phyloP scores from a whole-genome alignment of 1,140 invertebrate genomes.

The Ceratina japonica region DNA sequence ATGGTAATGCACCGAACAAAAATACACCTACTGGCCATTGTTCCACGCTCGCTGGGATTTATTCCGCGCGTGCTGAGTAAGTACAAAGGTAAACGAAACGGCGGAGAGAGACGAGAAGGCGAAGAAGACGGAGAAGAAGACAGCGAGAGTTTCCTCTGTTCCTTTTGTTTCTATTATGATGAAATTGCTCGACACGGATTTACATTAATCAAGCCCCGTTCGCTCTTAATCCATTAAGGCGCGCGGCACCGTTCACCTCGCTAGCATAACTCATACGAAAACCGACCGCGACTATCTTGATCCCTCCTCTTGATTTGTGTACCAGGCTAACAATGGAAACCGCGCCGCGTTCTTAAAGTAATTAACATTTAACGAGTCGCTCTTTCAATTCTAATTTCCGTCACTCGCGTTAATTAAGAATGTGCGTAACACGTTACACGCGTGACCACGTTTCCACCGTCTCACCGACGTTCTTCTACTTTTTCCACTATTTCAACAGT shows the following conservation, averaged over 20 bases:
- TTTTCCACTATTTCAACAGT: no score
- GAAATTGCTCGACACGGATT: constrained; percentile 29
- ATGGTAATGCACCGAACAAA: constrained; percentile 63
- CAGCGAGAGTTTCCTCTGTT: constrained; percentile 14
- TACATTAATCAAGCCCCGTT: constrained; percentile 13
- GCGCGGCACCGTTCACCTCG: no score
- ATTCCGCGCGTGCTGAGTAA: constrained; percentile 36
- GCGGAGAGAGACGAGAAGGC: neutral
- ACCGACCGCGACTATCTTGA: no score
- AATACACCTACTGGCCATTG: constrained; percentile 63
- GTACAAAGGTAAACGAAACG: constrained; percentile 30
- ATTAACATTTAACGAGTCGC: constrained; percentile 19
- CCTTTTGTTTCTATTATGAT: constrained; percentile 20
- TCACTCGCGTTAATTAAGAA: neutral
- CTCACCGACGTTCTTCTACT: no score
- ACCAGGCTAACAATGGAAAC: neutral
- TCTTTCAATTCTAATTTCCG: constrained; percentile 4
- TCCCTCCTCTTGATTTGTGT: neutral
- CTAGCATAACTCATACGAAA: neutral
- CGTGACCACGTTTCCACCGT: no score
- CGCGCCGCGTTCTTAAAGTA: neutral
- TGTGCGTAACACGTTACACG: neutral
- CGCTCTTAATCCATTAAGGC: constrained; percentile 1
- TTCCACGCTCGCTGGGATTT: constrained; percentile 53
- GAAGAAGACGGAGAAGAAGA: constrained; percentile 25